phyloP scores from a whole-genome alignment of 2,797 vertebrate genomes.

The Limnodromus scolopaceus region DNA sequence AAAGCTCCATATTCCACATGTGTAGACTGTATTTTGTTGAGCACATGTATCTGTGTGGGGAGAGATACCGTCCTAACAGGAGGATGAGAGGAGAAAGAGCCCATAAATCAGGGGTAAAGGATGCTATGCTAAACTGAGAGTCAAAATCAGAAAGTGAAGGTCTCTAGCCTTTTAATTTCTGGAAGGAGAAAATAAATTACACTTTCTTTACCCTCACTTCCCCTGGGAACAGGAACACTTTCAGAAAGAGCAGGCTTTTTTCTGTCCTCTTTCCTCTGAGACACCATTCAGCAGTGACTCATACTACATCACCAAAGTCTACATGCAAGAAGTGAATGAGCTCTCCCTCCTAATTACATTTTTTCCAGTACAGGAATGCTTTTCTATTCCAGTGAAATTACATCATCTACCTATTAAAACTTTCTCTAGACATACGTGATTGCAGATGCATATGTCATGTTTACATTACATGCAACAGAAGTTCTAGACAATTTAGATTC shows the following conservation, averaged over 20 bases:
- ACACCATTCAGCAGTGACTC: neutral
- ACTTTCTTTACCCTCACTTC: neutral
- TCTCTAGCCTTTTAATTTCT: neutral
- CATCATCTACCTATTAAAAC: neutral
- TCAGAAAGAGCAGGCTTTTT: neutral
- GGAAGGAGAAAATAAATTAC: neutral
- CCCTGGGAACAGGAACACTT: neutral
- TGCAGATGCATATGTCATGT: neutral
- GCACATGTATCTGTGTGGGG: fast-evolving
- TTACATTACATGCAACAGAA: neutral
- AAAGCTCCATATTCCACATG: neutral
- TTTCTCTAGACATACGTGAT: neutral
- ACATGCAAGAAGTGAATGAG: neutral
- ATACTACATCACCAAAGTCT: neutral
- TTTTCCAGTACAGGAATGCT: neutral
- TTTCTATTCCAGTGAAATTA: neutral
- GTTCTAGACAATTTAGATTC: neutral
- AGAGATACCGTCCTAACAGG: neutral
- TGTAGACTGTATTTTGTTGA: neutral
- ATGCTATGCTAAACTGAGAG: neutral
- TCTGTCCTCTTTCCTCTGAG: neutral
- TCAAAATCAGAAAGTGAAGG: neutral
- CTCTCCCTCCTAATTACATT: neutral
- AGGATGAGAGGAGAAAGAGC: neutral
- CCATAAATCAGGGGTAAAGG: neutral